Percentiles rank a stretch among this genome's conserved stretches.
phyloP scores from a whole-genome alignment of 2,888 invertebrate genomes.

The Apamea monoglypha region DNA sequence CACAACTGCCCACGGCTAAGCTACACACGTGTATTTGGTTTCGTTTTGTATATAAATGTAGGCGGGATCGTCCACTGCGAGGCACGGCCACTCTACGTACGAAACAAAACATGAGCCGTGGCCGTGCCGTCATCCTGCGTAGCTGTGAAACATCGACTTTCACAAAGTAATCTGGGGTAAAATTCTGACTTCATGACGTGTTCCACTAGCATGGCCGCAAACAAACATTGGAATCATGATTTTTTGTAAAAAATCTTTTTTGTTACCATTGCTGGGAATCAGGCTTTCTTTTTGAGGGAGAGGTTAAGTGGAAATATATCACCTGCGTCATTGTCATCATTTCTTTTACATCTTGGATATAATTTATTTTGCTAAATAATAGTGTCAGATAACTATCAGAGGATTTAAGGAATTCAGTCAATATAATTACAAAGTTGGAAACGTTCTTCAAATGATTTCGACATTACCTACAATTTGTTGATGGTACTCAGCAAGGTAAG shows the following conservation, averaged over 20 bases:
- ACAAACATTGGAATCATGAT: too few relatives aligned
- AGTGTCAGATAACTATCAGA: neutral
- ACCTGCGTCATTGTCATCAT: neutral
- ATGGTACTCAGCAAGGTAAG: neutral
- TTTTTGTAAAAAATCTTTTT: too few relatives aligned
- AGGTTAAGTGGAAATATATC: neutral
- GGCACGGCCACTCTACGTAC: neutral
- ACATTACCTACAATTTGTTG: neutral
- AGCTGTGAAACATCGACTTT: neutral
- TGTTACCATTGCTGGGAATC: neutral
- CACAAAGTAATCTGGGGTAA: neutral
- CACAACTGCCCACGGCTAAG: neutral
- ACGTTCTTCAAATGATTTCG: neutral
- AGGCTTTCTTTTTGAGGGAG: neutral
- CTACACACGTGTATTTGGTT: neutral
- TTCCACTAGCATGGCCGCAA: neutral
- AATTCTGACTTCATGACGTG: neutral
- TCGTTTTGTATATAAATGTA: neutral
- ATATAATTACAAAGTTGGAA: neutral
- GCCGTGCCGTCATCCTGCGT: neutral
- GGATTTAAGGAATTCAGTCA: neutral
- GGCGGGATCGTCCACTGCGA: neutral
- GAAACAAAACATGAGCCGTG: neutral
- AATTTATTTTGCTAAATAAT: too few relatives aligned
- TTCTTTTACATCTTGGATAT: too few relatives aligned